These are phyloP conservation scores for Andrena bucephala DNA, from an alignment of 2,888 invertebrate genomes.

Conservation along the genomic window DNA sequence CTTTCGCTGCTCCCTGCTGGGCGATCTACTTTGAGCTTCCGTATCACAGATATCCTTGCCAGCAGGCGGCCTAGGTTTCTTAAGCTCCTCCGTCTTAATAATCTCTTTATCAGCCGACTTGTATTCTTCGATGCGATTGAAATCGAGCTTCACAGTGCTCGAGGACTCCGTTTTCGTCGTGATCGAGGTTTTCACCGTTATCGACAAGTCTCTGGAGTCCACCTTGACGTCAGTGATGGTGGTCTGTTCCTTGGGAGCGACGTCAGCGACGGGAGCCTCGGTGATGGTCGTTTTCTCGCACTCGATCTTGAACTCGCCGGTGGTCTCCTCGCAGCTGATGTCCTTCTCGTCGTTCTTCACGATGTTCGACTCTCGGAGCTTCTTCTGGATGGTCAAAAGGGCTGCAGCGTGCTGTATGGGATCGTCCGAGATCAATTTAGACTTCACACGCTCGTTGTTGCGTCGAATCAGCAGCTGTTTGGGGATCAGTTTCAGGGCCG, in stretches of 20 bases:
- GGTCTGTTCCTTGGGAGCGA: slow-evolving; percentile 5
- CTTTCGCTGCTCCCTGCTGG: slow-evolving; percentile 69
- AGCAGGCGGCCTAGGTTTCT: slow-evolving; percentile 23
- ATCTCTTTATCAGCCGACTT: slow-evolving; percentile 31
- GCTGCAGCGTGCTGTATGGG: slow-evolving; percentile 61
- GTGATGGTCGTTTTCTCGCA: slow-evolving; percentile 9
- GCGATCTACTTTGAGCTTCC: slow-evolving; percentile 64
- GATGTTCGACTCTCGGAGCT: slow-evolving; percentile 57
- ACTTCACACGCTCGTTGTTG: slow-evolving; percentile 59
- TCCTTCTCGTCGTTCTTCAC: slow-evolving; percentile 31
- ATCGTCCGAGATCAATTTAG: slow-evolving; percentile 61
- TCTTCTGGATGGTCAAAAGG: slow-evolving; percentile 65
- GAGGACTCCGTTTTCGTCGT: slow-evolving; percentile 40
- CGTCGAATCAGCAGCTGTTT: slow-evolving; percentile 78
- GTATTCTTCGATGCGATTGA: slow-evolving; percentile 44
- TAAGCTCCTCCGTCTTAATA: slow-evolving; percentile 40
- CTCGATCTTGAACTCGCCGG: slow-evolving; percentile 45
- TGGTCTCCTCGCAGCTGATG: slow-evolving; percentile 5
- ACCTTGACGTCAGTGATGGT: slow-evolving; percentile 39
- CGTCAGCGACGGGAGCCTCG: background rate
- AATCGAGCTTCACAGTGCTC: slow-evolving; percentile 17
- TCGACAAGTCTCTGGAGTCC: slow-evolving; percentile 45
- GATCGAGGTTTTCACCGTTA: slow-evolving; percentile 39
- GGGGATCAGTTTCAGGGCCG: slow-evolving; percentile 77
- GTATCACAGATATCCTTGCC: slow-evolving; percentile 57